Base-by-base conservation (phyloP, 2,888 invertebrate genomes). In the Notodonta ziczac region DNA sequence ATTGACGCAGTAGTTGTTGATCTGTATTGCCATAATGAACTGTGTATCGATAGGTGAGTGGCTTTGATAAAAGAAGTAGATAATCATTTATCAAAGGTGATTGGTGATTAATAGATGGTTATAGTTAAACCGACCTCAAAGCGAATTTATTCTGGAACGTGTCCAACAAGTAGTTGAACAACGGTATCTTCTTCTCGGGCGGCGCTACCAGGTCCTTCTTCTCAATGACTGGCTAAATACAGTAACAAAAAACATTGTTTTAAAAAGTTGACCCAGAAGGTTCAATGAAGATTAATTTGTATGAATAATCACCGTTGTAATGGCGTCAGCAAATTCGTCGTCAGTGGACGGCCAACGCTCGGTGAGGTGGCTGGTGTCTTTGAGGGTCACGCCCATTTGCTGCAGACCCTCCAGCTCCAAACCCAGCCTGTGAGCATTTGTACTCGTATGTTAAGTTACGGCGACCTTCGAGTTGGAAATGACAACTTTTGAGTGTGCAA, bases 251-350 rank as follows among this genome's bases (percentile, higher is more conserved):
- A 44, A 12, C 9, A 3, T 3, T 4, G 7, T 6, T 6, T 35
- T 3, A 35, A 35, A 35, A 2, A 24, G 24, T 24, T 24, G 1
- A 24, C 24, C 24, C 24, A 24, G 24, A 24, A 24, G 24, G 35
- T 35, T 35, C 35, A 7, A 35, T 35, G 35, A 35, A 35, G 35
- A 35, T 35, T 5, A 35, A 7, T 35, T 35, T 35, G 35, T 35
- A 35, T 35, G 35, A 35, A 7, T 35, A 35, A 35, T 35, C 7
- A 44, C 95, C 67, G 95, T 95, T 14, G 95, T 94, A 66, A 95
- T 85, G 7, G 95, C 94, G 75, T 95, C 95, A 13, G 91, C 86
- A 62, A 94, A 94, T 65, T 95, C 94, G 54, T 94, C 94, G 56
- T 94, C 94, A 5, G 90, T 90, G 9, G 94, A 94, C 0, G 90